These are phyloP conservation scores for Ibidorhyncha struthersii DNA, from an alignment of 2,113 vertebrate species.

Conservation along the genomic window DNA sequence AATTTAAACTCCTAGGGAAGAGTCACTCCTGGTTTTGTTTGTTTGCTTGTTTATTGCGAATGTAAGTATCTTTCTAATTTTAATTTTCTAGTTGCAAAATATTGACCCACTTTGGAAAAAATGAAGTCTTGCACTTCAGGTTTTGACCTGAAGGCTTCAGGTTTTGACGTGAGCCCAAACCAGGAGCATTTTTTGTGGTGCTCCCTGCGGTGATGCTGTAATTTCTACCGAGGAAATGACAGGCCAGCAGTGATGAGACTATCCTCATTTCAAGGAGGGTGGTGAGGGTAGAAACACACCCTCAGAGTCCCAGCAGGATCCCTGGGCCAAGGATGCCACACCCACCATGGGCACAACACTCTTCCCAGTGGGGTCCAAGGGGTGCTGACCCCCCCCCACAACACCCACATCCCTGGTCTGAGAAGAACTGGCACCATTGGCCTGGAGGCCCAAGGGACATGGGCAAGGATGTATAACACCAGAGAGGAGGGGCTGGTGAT, in stretches of 20 bases:
- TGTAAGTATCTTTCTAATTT: background rate
- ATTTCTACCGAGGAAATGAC: background rate
- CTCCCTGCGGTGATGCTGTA: fast-evolving
- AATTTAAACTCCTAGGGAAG: background rate
- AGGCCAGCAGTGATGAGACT: background rate
- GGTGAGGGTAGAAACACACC: background rate
- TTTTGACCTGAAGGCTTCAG: background rate
- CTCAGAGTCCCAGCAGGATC: fast-evolving
- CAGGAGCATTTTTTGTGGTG: background rate
- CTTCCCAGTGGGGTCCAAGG: fast-evolving
- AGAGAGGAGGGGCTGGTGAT: background rate
- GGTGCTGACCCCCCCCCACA: background rate
- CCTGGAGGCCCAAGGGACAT: background rate
- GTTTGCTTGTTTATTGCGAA: background rate
- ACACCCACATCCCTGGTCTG: background rate
- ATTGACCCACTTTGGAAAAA: background rate
- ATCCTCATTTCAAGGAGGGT: background rate
- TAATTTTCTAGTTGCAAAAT: background rate
- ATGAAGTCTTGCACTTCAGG: background rate
- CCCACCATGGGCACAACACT: fast-evolving
- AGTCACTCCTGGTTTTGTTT: background rate
- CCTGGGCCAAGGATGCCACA: background rate
- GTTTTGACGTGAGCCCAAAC: background rate
- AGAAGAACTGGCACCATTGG: background rate
- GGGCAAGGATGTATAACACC: background rate